Base-by-base conservation (phyloP, 1,140 invertebrate species). In the Pachyrhynchus sulphureomaculatus region DNA sequence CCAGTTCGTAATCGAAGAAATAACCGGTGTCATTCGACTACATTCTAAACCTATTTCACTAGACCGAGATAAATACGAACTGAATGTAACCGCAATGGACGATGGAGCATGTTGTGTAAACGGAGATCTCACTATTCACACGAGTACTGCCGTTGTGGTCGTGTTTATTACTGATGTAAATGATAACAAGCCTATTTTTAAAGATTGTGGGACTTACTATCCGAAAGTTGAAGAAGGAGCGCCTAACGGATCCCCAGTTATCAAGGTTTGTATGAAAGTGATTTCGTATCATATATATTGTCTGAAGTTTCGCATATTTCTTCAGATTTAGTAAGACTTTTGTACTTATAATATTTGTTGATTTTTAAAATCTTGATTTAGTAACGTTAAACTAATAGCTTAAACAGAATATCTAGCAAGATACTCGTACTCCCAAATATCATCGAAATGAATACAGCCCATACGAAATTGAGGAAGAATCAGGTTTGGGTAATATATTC, bases 131-230 rank as follows among this genome's bases (percentile, higher is more conserved):
- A 93, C 89, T 0, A 90, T 92, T 58, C 93, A 96, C 71, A 96
- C 93, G 0, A 92, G 90, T 17, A 96, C 93, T 0, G 94, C 93
- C n/a, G 91, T 96, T 0, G 93, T 96, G 1, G 94, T 96, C 1
- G 94, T 97, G 0, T 96, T 96, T 70, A 96, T 97, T 39, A 96
- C 94, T 0, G 95, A 97, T 72, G 93, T 96, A 0, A 97, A 96
- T 73, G 93, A 96, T 67, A 96, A 96, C 72, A 96, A 95, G 70
- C 93, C 94, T 0, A 87, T 94, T 21, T 97, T 97, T 71, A 91
- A 94, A 75, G 92, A 96, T 64, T 96, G 94, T 74, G 85, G 86
- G 0, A 93, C 88, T 4, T 96, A 96, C 73, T 89, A 89, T 71
- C 93, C 93, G 0, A 95, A 95, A 79, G 92, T 96, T 0, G 89